Evolutionary conservation across 1,140 invertebrate species (phyloP).

Genomic region (Drosophila erecta): DNA sequence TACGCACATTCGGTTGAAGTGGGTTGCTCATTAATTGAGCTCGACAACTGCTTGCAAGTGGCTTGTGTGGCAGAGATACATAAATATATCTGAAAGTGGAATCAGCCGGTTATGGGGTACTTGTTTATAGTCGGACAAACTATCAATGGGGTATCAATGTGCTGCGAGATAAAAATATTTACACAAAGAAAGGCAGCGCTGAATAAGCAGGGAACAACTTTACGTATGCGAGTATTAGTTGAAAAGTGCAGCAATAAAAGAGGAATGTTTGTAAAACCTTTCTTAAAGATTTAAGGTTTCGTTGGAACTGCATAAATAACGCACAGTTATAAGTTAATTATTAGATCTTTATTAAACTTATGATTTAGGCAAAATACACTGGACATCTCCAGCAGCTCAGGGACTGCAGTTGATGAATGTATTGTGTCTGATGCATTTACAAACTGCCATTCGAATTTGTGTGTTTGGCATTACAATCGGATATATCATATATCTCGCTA

Average conservation of each 20-base stretch:
- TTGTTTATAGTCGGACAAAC: conserved; percentile 12
- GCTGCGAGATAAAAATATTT: conserved; percentile 1
- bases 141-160: conserved; percentile 9
- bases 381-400: conserved; percentile 37
- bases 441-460: conserved; percentile 22
- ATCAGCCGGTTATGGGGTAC: neutral
- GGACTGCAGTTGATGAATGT: conserved; percentile 26
- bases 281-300: neutral
- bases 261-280: too few relatives aligned
- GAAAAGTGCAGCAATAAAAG: too few relatives aligned
- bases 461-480: conserved; percentile 7
- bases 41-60: conserved; percentile 20
- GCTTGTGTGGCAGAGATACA: conserved; percentile 8
- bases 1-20: conserved; percentile 40
- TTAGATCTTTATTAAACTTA: conserved; percentile 75
- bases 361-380: conserved; percentile 65
- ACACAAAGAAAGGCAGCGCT: conserved; percentile 6
- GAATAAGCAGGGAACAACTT: neutral
- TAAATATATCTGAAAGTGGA: conserved; percentile 8
- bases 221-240: too few relatives aligned
- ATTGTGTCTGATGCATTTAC: conserved; percentile 35
- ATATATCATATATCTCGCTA: conserved; percentile 18
- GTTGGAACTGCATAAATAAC: neutral
- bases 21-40: conserved; percentile 41
- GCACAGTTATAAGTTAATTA: conserved; percentile 47